Evolutionary conservation across 2,113 vertebrate genomes (phyloP).

Genomic region (Cryptotis parvus): DNA sequence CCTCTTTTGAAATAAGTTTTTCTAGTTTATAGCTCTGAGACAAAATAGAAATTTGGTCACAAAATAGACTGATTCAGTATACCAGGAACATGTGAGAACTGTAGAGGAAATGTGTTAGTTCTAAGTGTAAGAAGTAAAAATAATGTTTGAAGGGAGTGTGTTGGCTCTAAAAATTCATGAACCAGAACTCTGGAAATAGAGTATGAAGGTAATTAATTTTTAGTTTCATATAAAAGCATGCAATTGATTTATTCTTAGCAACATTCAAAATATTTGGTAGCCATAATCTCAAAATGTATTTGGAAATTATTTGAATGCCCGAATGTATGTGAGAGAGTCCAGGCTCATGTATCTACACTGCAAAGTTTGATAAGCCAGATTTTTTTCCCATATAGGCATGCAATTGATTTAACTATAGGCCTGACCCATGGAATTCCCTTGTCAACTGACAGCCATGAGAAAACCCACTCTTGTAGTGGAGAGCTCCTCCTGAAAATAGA

Average conservation of each 20-base stretch:
- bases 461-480: constrained; percentile 73
- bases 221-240: constrained; percentile 26
- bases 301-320: constrained; percentile 79
- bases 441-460: constrained; percentile 70
- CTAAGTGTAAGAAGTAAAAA: neutral
- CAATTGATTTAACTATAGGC: constrained; percentile 77
- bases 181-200: neutral
- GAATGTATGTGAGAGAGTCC: constrained; percentile 76
- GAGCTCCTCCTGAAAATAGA: constrained; percentile 77
- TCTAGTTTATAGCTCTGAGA: constrained; percentile 30
- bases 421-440: constrained; percentile 78
- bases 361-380: constrained; percentile 64
- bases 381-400: constrained; percentile 70
- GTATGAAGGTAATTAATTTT: constrained; percentile 15
- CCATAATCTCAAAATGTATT: constrained; percentile 62
- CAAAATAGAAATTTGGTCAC: constrained; percentile 17
- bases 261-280: constrained; percentile 49
- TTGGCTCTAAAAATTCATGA: neutral
- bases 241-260: constrained; percentile 50
- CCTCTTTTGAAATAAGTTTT: constrained; percentile 20
- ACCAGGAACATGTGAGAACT: neutral
- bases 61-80: neutral
- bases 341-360: constrained; percentile 72
- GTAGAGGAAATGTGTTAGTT: neutral
- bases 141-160: neutral